Evolutionary conservation across 2,113 vertebrate species (phyloP), one percentile per base, ranked within the genome.

Genomic region (Hydropotes inermis): DNA sequence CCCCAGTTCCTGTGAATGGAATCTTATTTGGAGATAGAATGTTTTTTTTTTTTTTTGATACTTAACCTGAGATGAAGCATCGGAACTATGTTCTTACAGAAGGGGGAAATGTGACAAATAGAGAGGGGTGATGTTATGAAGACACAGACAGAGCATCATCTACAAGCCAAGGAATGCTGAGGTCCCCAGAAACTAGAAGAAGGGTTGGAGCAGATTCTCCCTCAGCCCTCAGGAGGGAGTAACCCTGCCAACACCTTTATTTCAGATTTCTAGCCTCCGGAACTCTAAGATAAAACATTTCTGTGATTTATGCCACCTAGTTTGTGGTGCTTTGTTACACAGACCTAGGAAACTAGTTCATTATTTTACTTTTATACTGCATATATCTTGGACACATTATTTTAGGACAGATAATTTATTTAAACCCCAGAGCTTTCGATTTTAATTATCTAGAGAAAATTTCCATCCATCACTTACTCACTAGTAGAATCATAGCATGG

Each of bases 361-460:
- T 93, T 52, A 55, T 76, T 94, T 76, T 52, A 21, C 54, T 67
- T 92, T 87, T 81, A 61, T 95, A 86, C 9, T 85, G 7, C 84
- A 50, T 36, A 11, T 45, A 87, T 15, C 13, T 92, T 81, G 28
- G 8, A 2, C 30, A 94, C 76, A 86, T 17, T 91, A 93, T 78
- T 85, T 95, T 84, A 89, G 50, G 55, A 50, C 50, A 87, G 58
- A 58, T 96, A 61, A 93, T 96, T 96, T 94, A 79, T 88, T 91
- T 94, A 96, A 94, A 86, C 94, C 39, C 13, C 15, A 82, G 55
- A 52, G 76, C 50, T 95, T 93, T 96, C 87, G 58, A 74, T 85
- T 96, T 97, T 96, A 95, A 96, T 96, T 89, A 87, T 90, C 87
- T 88, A 54, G 57, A 92, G 85, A 96, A 97, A 90, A 82, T 82